Evolutionary conservation across 1,140 invertebrate species (phyloP).

Genomic region (Bombus pascuorum): DNA sequence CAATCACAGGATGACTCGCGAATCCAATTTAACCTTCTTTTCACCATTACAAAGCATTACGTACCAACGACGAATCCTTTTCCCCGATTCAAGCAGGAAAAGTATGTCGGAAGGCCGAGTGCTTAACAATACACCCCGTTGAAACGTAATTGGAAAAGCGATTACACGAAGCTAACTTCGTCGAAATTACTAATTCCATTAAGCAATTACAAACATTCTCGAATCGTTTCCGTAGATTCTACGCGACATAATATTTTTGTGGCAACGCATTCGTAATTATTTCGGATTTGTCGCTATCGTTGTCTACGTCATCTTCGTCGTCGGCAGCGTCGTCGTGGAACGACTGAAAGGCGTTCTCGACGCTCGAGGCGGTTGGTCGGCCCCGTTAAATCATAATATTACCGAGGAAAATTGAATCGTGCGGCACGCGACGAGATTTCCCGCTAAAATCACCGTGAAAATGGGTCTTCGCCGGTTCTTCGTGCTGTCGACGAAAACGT

Average conservation of each 20-base stretch:
- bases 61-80: background rate
- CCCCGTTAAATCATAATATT: constrained; percentile 55
- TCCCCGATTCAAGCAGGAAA: background rate
- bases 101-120: constrained; percentile 3
- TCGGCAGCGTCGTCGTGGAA: background rate
- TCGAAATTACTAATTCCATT: constrained; percentile 1
- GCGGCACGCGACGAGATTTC: constrained; percentile 44
- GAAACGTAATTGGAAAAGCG: constrained; percentile 32
- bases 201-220: constrained; percentile 1
- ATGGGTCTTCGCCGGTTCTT: constrained; percentile 27
- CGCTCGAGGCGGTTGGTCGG: constrained; percentile 28
- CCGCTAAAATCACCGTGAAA: constrained; percentile 46
- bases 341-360: constrained; percentile 6
- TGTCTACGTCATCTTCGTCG: background rate
- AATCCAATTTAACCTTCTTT: background rate
- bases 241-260: constrained; percentile 6
- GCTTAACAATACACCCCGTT: background rate
- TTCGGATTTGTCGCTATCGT: background rate
- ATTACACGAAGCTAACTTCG: constrained; percentile 5
- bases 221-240: background rate
- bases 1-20: too few species aligned
- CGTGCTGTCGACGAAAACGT: constrained; percentile 3
- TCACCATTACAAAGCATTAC: background rate
- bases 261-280: constrained; percentile 16
- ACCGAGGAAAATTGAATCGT: constrained; percentile 55